phyloP scores from a whole-genome alignment of 53 echinoderm and acorn worm genomes.

The Antedon mediterranea region DNA sequence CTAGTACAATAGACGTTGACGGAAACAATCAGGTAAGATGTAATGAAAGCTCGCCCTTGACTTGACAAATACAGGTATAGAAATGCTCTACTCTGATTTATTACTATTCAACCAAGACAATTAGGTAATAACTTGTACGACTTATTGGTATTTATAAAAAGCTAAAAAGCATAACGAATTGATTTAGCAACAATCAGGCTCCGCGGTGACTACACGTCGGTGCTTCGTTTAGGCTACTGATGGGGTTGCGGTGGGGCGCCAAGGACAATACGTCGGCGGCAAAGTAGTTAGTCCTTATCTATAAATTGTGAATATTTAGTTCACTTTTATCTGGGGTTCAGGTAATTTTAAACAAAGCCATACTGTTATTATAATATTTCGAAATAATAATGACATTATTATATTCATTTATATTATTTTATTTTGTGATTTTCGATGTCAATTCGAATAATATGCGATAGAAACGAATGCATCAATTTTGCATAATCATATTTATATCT shows the following conservation, averaged over 20 bases:
- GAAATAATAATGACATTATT: too few relatives aligned
- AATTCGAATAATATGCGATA: too few relatives aligned
- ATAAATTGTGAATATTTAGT: neutral
- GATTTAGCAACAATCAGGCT: constrained; percentile 1
- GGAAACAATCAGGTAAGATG: neutral
- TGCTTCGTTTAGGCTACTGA: neutral
- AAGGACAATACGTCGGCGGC: neutral
- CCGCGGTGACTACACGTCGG: neutral
- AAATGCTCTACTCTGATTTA: constrained; percentile 7
- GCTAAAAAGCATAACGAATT: constrained; percentile 17
- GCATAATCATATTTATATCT: too few relatives aligned
- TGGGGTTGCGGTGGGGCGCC: neutral
- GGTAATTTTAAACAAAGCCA: neutral
- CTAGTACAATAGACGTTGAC: neutral
- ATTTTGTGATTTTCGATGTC: too few relatives aligned
- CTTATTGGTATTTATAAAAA: constrained; percentile 26
- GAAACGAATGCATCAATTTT: too few relatives aligned
- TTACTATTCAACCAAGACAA: constrained; percentile 32
- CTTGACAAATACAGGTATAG: neutral
- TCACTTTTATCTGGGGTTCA: neutral
- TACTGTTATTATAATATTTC: too few relatives aligned
- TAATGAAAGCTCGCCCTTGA: neutral
- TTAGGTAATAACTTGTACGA: constrained; percentile 34
- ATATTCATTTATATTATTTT: too few relatives aligned
- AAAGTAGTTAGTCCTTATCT: neutral